Percentiles rank a stretch among this genome's conserved stretches.
These are phyloP conservation scores for Microtus pennsylvanicus DNA, from an alignment of 2,113 vertebrate species.

Conservation along the genomic window DNA sequence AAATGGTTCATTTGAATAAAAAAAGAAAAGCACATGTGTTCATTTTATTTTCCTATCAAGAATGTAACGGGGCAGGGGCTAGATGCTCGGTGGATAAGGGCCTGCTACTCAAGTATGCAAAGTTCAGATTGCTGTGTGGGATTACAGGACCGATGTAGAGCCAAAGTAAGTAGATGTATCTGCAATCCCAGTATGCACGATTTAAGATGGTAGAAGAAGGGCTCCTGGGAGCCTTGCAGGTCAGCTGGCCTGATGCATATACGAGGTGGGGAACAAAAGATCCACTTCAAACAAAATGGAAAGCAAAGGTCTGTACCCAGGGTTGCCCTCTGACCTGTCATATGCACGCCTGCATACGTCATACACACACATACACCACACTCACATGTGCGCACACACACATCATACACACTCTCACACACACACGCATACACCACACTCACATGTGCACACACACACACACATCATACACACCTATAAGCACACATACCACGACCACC, in stretches of 20 bases:
- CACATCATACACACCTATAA: neutral
- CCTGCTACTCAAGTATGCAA: neutral
- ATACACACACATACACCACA: neutral
- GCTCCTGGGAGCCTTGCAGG: neutral
- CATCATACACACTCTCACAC: no score
- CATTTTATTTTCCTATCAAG: slow-evolving; percentile 11
- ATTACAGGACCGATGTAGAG: neutral
- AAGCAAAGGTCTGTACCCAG: neutral
- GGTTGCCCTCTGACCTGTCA: neutral
- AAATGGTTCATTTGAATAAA: slow-evolving; percentile 1
- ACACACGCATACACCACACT: neutral
- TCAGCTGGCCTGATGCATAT: neutral
- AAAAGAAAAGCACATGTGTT: neutral
- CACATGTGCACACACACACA: neutral
- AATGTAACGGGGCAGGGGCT: neutral
- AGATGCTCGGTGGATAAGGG: neutral
- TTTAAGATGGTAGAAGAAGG: neutral
- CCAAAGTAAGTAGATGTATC: neutral
- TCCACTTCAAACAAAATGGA: neutral
- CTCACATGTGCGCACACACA: neutral
- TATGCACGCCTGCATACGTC: rapidly evolving
- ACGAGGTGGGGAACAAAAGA: neutral
- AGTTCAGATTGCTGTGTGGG: neutral
- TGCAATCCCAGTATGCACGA: neutral
- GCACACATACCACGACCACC: neutral